Conservation (phyloP, 64 coral and sea anemone genomes). For the Dendronephthya gigantea region DNA sequence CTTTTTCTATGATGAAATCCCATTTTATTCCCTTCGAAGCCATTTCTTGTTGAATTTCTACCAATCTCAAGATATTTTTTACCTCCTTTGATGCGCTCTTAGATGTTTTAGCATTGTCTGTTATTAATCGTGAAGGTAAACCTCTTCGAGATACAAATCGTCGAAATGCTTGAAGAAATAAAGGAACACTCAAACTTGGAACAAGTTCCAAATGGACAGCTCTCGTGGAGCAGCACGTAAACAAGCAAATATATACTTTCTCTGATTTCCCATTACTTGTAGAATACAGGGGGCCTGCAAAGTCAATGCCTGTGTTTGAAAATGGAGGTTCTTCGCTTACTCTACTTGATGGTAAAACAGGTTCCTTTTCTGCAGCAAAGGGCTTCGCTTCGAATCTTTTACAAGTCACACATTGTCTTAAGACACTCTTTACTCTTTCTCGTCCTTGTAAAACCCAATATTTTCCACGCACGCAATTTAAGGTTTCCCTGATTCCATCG, state of each 20-base stretch:
- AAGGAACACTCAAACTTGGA: not conserved
- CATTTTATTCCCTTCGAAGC: not conserved
- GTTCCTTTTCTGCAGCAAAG: not conserved
- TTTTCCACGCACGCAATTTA: not conserved
- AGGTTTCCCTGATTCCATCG: not conserved
- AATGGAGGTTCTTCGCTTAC: not conserved
- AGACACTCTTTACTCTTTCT: not conserved
- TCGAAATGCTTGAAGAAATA: not conserved
- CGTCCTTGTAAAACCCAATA: not conserved
- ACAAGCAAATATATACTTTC: not conserved
- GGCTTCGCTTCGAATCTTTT: not conserved
- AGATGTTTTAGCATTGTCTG: not conserved
- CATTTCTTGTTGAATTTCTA: not conserved
- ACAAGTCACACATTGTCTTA: not conserved
- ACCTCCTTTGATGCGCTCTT: not conserved
- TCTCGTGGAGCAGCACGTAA: not conserved
- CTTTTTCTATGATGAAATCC: not conserved
- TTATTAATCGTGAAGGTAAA: not conserved
- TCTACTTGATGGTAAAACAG: not conserved
- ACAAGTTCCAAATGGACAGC: not conserved
- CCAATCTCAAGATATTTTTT: not conserved
- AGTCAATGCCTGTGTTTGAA: not conserved
- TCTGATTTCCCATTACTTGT: not conserved
- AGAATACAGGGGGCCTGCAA: not conserved
- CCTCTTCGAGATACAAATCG: not conserved